Conservation (phyloP, 2,113 vertebrate species). For the Tragelaphus imberbis region DNA sequence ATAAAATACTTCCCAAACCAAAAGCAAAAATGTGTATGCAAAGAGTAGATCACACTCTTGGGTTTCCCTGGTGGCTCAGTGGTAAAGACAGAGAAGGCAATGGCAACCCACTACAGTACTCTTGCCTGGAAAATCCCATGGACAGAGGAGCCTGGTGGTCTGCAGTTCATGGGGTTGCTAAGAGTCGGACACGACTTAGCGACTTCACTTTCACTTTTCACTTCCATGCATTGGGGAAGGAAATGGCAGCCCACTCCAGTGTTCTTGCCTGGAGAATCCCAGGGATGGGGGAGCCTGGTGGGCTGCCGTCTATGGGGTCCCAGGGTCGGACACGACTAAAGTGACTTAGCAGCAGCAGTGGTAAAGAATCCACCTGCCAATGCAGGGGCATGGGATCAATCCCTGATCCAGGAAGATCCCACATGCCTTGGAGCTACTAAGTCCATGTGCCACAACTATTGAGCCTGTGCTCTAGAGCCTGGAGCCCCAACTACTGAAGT, state of each 20-base stretch:
- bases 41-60: background rate
- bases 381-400: background rate
- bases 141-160: too few species aligned
- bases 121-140: too few species aligned
- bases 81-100: background rate
- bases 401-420: background rate
- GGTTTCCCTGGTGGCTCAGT: background rate
- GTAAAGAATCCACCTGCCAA: background rate
- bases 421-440: background rate
- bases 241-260: too few species aligned
- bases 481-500: background rate
- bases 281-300: too few species aligned
- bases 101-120: too few species aligned
- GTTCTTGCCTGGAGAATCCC: too few species aligned
- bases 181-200: too few species aligned
- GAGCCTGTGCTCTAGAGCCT: background rate
- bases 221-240: too few species aligned
- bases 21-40: background rate
- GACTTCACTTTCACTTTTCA: too few species aligned
- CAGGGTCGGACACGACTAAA: too few species aligned
- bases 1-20: background rate
- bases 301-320: too few species aligned
- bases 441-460: background rate
- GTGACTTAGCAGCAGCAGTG: background rate
- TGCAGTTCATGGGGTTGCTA: too few species aligned